Evolutionary conservation across 2,113 vertebrate species (phyloP).

Genomic region (Myotis davidii): DNA sequence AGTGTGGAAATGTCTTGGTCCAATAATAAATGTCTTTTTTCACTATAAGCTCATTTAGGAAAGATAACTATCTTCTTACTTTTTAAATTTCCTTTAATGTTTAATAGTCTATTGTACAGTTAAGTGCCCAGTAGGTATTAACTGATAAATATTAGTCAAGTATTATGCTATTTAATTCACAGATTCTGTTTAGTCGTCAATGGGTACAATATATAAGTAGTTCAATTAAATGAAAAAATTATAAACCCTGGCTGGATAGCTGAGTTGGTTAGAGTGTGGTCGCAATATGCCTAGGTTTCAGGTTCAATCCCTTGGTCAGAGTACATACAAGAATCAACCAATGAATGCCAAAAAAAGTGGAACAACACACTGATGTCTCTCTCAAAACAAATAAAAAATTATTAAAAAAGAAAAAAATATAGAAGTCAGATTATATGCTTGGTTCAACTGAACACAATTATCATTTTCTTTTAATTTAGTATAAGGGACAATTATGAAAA

Average conservation of each 20-base stretch:
- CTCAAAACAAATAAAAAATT: not conserved
- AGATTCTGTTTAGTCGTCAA: not conserved
- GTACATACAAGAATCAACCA: not conserved
- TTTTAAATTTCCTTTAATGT: not conserved
- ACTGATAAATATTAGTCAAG: not conserved
- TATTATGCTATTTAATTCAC: not conserved
- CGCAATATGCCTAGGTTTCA: not conserved
- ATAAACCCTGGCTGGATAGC: not conserved
- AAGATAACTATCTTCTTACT: not conserved
- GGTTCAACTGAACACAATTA: not conserved
- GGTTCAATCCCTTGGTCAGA: not conserved
- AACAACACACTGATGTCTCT: not conserved
- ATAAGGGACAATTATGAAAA: not conserved
- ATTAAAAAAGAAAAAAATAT: not conserved
- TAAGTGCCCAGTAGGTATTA: not conserved
- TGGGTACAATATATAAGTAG: not conserved
- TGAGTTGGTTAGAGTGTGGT: not conserved
- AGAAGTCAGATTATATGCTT: not conserved
- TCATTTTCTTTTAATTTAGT: constrained; percentile 7
- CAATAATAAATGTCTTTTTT: not conserved
- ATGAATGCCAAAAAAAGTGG: not conserved
- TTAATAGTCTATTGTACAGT: not conserved
- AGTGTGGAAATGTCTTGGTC: not conserved
- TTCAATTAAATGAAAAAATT: not conserved
- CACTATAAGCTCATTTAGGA: not conserved